Conservation (phyloP, 1,140 invertebrate species). For the Macrobrachium rosenbergii region DNA sequence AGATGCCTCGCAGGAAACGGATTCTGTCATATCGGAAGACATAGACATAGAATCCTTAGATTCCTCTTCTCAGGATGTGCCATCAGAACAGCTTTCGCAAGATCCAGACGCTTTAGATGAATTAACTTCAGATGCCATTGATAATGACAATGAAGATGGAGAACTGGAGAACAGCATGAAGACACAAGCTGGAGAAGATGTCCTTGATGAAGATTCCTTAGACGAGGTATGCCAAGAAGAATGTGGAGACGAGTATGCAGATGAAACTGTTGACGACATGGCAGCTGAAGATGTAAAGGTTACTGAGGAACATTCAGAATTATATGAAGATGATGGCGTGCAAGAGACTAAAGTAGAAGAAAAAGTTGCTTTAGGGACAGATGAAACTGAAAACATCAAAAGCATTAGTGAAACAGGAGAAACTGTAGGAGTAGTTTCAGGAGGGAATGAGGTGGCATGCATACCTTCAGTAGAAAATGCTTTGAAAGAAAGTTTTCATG, state of each 20-base stretch:
- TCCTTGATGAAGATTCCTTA: background rate
- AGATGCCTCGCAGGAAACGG: slow-evolving; percentile 49
- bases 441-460: no score
- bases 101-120: slow-evolving; percentile 43
- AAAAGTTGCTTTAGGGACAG: no score
- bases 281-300: background rate
- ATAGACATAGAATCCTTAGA: slow-evolving; percentile 56
- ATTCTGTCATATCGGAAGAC: slow-evolving; percentile 58
- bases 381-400: no score
- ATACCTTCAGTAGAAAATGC: no score
- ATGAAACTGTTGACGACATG: slow-evolving; percentile 1
- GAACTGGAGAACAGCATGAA: background rate
- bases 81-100: slow-evolving; percentile 49
- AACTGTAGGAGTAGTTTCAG: no score
- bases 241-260: slow-evolving; percentile 15
- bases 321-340: background rate
- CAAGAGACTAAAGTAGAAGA: no score
- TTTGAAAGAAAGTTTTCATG: no score
- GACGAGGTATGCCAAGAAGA: background rate
- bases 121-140: slow-evolving; percentile 41
- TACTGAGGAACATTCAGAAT: slow-evolving; percentile 5
- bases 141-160: slow-evolving; percentile 54
- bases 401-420: no score
- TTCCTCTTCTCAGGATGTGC: slow-evolving; percentile 55
- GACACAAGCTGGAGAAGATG: background rate